Conservation (phyloP, 2,113 vertebrate genomes). For the Pterophyllum scalare region DNA sequence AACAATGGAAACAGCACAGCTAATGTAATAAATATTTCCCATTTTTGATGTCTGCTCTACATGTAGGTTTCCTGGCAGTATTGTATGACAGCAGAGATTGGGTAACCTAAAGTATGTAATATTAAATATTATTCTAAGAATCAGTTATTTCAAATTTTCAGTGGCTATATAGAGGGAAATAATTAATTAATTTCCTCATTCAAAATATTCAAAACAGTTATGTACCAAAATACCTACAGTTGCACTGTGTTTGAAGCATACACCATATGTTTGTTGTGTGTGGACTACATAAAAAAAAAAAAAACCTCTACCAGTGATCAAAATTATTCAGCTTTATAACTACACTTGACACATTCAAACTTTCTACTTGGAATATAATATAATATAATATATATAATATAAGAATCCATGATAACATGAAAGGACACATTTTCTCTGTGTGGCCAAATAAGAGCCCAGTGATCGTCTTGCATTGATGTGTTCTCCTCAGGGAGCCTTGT, state of each 20-base stretch:
- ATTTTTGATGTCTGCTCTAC: background rate
- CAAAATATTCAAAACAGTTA: background rate
- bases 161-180: background rate
- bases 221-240: background rate
- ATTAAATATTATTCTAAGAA: background rate
- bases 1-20: background rate
- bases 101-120: background rate
- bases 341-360: background rate
- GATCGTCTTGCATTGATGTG: background rate
- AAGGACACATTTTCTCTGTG: background rate
- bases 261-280: background rate
- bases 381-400: too few species aligned
- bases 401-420: background rate
- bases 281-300: background rate
- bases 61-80: background rate
- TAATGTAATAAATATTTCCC: background rate
- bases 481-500: background rate
- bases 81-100: background rate
- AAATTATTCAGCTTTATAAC: background rate
- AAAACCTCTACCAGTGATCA: background rate
- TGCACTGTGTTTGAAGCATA: background rate
- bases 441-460: background rate
- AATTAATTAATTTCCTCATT: background rate
- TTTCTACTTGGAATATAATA: background rate
- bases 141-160: too few species aligned